Evolutionary conservation across 2,113 vertebrate genomes (phyloP).

Genomic region (Hystrix cristata): DNA sequence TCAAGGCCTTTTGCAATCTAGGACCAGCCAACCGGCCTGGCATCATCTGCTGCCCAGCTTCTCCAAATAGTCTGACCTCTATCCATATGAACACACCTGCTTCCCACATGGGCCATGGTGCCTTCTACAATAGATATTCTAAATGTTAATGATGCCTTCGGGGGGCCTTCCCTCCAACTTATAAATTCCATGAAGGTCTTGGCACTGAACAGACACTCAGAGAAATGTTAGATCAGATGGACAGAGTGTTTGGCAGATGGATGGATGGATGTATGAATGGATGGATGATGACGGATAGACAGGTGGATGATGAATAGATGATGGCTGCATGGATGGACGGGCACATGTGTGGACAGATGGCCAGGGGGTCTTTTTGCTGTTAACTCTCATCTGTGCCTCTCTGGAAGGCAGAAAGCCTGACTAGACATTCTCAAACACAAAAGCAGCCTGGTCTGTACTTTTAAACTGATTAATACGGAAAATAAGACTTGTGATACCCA

Average conservation of each 20-base stretch:
- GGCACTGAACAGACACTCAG: neutral
- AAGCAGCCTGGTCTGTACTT: slow-evolving; percentile 27
- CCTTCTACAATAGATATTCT: neutral
- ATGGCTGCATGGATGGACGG: too few relatives aligned
- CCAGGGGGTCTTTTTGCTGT: neutral
- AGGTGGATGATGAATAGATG: too few relatives aligned
- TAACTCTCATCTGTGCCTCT: neutral
- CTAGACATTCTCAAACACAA: slow-evolving; percentile 46
- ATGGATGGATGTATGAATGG: neutral
- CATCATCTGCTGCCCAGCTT: neutral
- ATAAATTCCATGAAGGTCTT: neutral
- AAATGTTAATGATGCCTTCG: neutral
- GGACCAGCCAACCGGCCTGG: neutral
- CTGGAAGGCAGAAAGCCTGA: neutral
- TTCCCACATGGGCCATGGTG: neutral
- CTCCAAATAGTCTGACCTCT: neutral
- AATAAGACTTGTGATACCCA: neutral
- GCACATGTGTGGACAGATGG: rapidly evolving
- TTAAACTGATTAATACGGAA: neutral
- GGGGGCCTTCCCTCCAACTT: neutral
- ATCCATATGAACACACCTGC: neutral
- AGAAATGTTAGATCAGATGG: neutral
- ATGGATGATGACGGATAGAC: too few relatives aligned
- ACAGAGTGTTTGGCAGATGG: neutral
- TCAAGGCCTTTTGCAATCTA: neutral